phyloP scores from a whole-genome alignment of 2,113 vertebrate species.

The Scortum barcoo region DNA sequence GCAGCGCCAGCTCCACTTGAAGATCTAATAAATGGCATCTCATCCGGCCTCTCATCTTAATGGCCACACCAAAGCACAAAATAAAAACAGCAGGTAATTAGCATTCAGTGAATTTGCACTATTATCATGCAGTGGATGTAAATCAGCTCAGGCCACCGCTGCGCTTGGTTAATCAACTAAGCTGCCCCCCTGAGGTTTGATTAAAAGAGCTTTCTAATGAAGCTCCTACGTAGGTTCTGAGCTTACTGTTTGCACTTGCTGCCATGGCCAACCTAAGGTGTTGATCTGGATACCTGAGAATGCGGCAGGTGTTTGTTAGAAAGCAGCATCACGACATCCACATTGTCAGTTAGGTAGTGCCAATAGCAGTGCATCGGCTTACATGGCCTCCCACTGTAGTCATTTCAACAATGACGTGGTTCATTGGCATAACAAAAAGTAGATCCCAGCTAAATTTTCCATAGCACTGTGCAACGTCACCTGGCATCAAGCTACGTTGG shows the following conservation, averaged over 20 bases:
- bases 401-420: too few relatives aligned
- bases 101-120: conserved; percentile 14
- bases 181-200: conserved; percentile 43
- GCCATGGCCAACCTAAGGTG: conserved; percentile 24
- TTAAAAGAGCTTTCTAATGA: conserved; percentile 34
- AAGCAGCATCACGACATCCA: not conserved
- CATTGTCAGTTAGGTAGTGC: not conserved
- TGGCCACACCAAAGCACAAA: not conserved
- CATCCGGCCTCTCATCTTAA: not conserved
- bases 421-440: too few relatives aligned
- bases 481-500: too few relatives aligned
- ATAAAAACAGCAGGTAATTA: conserved; percentile 30
- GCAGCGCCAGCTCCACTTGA: not conserved
- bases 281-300: conserved; percentile 16
- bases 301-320: not conserved
- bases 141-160: conserved; percentile 22
- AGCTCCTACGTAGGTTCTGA: conserved; percentile 1
- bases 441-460: too few relatives aligned
- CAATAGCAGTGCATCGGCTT: not conserved
- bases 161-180: conserved; percentile 41
- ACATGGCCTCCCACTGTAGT: too few relatives aligned
- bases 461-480: too few relatives aligned
- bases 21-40: not conserved
- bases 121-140: conserved; percentile 25
- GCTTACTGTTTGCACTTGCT: conserved; percentile 45